These are phyloP conservation scores for Oryzias dopingdopingensis DNA, from an alignment of 2,797 vertebrate genomes.

Conservation along the genomic window DNA sequence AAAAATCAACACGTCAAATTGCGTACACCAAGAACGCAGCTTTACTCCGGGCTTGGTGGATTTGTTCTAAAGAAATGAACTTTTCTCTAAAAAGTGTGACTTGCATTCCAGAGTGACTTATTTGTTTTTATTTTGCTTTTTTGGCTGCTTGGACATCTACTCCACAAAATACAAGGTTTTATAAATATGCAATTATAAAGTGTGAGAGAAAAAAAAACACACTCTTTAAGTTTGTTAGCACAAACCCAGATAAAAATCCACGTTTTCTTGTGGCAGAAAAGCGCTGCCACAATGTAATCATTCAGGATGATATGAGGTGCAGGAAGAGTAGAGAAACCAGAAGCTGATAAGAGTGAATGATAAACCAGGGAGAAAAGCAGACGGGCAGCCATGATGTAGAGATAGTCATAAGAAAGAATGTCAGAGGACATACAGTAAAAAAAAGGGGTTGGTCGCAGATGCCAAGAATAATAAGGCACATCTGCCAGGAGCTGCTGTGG, in stretches of 20 bases:
- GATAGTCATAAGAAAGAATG: slow-evolving; percentile 49
- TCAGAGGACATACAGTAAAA: slow-evolving; percentile 46
- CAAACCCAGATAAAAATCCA: slow-evolving; percentile 35
- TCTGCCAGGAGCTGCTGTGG: slow-evolving; percentile 8
- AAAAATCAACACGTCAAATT: too few species aligned
- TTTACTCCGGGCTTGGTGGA: too few species aligned
- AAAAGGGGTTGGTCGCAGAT: slow-evolving; percentile 27
- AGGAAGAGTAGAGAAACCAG: slow-evolving; percentile 63
- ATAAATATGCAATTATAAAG: not conserved
- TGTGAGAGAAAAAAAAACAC: slow-evolving; percentile 3
- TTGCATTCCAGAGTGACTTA: too few species aligned
- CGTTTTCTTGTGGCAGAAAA: slow-evolving; percentile 43
- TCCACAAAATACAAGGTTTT: not conserved
- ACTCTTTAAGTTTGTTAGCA: slow-evolving; percentile 41
- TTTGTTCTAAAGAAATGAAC: too few species aligned
- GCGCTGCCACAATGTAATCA: slow-evolving; percentile 54
- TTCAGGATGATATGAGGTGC: slow-evolving; percentile 53
- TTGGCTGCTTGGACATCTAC: too few species aligned
- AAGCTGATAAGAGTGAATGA: slow-evolving; percentile 63
- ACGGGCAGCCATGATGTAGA: slow-evolving; percentile 59
- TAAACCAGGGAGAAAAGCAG: slow-evolving; percentile 61
- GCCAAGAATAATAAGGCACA: slow-evolving; percentile 1
- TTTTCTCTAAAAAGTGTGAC: too few species aligned
- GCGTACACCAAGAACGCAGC: too few species aligned
- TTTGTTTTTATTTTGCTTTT: too few species aligned